phyloP scores from a whole-genome alignment of 92 coral and sea anemone species.

The Galaxea fascicularis region DNA sequence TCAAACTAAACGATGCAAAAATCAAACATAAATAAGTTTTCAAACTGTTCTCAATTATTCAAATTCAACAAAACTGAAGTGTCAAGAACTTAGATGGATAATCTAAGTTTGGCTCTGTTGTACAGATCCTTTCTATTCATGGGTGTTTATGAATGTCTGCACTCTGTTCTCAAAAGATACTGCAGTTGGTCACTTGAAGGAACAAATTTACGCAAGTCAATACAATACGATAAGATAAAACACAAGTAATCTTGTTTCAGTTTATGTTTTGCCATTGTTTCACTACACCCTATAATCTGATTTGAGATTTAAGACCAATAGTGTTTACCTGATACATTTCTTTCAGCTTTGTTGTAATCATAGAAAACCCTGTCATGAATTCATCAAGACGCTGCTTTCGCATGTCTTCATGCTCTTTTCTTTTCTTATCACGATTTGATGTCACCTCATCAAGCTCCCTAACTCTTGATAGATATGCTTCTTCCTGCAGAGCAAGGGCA shows the following conservation, averaged over 20 bases:
- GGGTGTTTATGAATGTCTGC: no score
- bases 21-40: no score
- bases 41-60: no score
- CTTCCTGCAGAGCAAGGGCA: conserved; percentile 71
- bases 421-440: conserved; percentile 84
- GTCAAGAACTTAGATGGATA: no score
- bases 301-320: not conserved
- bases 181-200: no score
- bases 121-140: no score
- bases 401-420: conserved; percentile 91
- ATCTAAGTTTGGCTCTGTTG: no score
- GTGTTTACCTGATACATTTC: conserved; percentile 95
- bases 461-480: conserved; percentile 91
- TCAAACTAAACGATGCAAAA: no score
- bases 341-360: conserved; percentile 94
- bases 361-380: conserved; percentile 95
- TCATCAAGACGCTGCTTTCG: conserved; percentile 94
- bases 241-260: not conserved
- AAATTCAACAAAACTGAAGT: no score
- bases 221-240: no score
- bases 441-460: conserved; percentile 93
- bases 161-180: no score
- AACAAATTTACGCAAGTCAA: no score
- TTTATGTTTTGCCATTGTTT: not conserved
- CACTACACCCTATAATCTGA: not conserved